phyloP scores from a whole-genome alignment of 53 echinoderm and acorn worm genomes.

The Antedon mediterranea region DNA sequence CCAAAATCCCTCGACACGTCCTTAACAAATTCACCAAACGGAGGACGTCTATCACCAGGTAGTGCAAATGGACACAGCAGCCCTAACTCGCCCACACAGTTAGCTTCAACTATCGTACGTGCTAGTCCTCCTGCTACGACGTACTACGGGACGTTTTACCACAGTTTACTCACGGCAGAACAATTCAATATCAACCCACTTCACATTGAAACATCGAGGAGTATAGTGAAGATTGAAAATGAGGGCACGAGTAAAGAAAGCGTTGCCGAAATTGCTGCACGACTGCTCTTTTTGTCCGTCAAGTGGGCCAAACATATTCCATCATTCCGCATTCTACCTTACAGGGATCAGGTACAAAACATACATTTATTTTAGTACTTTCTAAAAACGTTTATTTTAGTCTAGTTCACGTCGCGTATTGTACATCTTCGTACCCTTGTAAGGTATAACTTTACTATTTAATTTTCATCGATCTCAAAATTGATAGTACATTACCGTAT shows the following conservation, averaged over 20 bases:
- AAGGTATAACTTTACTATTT: no score
- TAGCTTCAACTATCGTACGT: neutral
- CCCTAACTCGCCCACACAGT: slow-evolving; percentile 3
- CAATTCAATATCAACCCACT: slow-evolving; percentile 93
- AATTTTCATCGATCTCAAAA: no score
- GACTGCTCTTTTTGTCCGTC: slow-evolving; percentile 79
- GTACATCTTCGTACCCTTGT: no score
- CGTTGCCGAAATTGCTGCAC: slow-evolving; percentile 77
- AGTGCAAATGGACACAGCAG: slow-evolving; percentile 20
- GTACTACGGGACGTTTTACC: slow-evolving; percentile 97
- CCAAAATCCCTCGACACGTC: slow-evolving; percentile 38
- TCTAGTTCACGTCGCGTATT: no score
- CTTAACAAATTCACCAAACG: neutral
- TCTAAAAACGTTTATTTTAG: no score
- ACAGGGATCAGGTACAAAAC: slow-evolving; percentile 75
- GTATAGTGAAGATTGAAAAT: slow-evolving; percentile 18
- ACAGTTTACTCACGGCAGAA: slow-evolving; percentile 87
- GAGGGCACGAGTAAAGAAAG: slow-evolving; percentile 35
- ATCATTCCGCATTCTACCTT: slow-evolving; percentile 78
- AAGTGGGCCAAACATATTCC: slow-evolving; percentile 98
- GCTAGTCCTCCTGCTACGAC: slow-evolving; percentile 11
- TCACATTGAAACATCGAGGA: slow-evolving; percentile 41
- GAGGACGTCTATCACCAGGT: slow-evolving; percentile 10
- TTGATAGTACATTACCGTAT: no score
- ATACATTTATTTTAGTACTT: no score